Conservation (phyloP, 2,113 vertebrate species). For the Coturnix japonica region DNA sequence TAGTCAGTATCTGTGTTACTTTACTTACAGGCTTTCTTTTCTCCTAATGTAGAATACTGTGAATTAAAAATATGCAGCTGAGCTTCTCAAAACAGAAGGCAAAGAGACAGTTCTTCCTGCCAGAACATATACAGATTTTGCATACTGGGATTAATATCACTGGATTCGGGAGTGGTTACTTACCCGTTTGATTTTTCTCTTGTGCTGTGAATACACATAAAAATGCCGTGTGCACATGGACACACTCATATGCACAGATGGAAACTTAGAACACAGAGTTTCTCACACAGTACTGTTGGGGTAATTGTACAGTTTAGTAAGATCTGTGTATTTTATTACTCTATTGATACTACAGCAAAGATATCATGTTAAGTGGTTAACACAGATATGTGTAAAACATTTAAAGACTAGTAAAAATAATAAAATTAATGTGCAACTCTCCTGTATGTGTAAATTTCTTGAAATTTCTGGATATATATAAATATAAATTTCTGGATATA, state of each 20-base stretch:
- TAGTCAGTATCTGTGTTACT: neutral
- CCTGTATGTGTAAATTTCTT: neutral
- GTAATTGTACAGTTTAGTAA: neutral
- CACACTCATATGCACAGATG: neutral
- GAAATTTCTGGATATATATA: too few species aligned
- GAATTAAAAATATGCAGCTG: neutral
- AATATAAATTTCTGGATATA: too few species aligned
- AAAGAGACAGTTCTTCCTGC: neutral
- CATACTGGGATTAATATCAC: neutral
- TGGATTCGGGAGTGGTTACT: neutral
- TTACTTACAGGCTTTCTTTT: neutral
- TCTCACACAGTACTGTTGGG: neutral
- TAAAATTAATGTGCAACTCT: neutral
- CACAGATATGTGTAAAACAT: neutral
- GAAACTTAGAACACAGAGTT: neutral
- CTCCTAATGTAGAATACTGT: neutral
- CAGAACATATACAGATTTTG: neutral
- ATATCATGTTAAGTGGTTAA: neutral
- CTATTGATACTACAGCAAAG: neutral
- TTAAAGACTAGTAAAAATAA: neutral
- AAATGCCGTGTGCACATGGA: neutral
- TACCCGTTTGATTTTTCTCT: neutral
- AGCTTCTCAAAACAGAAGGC: neutral
- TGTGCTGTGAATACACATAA: neutral
- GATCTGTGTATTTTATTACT: neutral